Evolutionary conservation across 1,140 invertebrate species (phyloP), one percentile per base, ranked within the genome.

Genomic region (Drosophila pallidifrons): DNA sequence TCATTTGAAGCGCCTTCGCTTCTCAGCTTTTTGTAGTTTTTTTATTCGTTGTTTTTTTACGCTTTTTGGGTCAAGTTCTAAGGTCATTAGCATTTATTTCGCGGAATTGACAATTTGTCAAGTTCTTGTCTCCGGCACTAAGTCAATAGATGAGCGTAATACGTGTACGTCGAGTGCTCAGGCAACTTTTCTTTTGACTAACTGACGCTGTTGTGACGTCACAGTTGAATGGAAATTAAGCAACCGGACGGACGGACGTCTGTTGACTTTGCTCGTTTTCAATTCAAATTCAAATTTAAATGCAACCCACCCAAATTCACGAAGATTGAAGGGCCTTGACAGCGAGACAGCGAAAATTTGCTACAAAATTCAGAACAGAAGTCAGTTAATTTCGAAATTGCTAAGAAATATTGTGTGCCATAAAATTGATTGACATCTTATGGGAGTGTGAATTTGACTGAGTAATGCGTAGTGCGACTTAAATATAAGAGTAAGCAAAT

Each of bases 21-120:
- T 45, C n/a, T 32, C 30, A 6, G 11, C 45, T 46, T 49, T 49
- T 49, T 49, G 3, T 10, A 2, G 5, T 38, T 63, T 11, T 41
- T 13, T 46, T 38, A 1, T 5, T 15, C 2, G 2, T 15, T 13
- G 13, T 32, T 49, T 43, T 38, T 13, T 67, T 38, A 1, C 2
- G 11, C 1, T 28, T 43, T 65, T 57, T 35, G 51, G 68, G 64
- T 60, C 64, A 68, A 68, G 46, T 61, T 69, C 38, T 46, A n/a
- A 52, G 66, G 58, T 65, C 73, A 65, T 71, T 75, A 52, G 47
- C 58, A 75, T 75, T 70, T 70, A 60, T 75, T 77, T 66, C 41
- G 57, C 46, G 49, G 57, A 77, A 77, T 72, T 61, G 68, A 76
- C 60, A 72, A 76, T 76, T 76, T 76, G 68, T 75, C 67, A 75